Evolutionary conservation across 2,113 vertebrate species (phyloP), one percentile per base, ranked within the genome.

Genomic region (Crotalus horridus): DNA sequence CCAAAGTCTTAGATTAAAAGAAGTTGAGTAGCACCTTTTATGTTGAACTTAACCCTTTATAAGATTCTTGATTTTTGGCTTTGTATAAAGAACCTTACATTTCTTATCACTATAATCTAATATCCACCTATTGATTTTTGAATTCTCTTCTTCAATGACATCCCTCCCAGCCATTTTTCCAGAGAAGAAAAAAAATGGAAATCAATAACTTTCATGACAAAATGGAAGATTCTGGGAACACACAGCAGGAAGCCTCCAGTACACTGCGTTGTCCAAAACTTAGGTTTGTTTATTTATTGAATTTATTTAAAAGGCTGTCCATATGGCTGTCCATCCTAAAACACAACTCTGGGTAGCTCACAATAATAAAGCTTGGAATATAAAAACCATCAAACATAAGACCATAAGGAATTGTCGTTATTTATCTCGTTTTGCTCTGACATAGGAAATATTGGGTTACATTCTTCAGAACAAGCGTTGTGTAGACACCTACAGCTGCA

Each of bases 381-480:
- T 64, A 64, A 64, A 64, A 64, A 64, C 26, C 26, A 4, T 64
- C 26, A 64, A 59, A 24, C 2, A 3, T 59, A 59, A 61, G 24
- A n/a, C 4, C 10, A 64, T 64, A 64, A 64, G 29, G 13, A 11
- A 10, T 64, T n/a, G 29, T 12, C 2, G 26, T 85, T 69, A 85
- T 64, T 89, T 91, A 93, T 91, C 90, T 26, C 89, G 29, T 64
- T 92, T 59, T 86, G 87, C n/a, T 53, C 10, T 69, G 56, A 26
- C 55, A 85, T 56, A 53, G 59, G 9, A 56, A 20, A 53, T 23
- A 1, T 12, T 56, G 64, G 87, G 93, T 51, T 46, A 29, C 43
- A 48, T 8, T 87, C 85, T 64, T 90, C 48, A n/a, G 91, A 54
- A n/a, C 33, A 46, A 48, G 20, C 8, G 10, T 3, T 29, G 58